A percentile compares a stretch with the other conserved stretches of the same genome.
Conservation (phyloP, 2,797 vertebrate genomes). For the Macrochelys suwanniensis region DNA sequence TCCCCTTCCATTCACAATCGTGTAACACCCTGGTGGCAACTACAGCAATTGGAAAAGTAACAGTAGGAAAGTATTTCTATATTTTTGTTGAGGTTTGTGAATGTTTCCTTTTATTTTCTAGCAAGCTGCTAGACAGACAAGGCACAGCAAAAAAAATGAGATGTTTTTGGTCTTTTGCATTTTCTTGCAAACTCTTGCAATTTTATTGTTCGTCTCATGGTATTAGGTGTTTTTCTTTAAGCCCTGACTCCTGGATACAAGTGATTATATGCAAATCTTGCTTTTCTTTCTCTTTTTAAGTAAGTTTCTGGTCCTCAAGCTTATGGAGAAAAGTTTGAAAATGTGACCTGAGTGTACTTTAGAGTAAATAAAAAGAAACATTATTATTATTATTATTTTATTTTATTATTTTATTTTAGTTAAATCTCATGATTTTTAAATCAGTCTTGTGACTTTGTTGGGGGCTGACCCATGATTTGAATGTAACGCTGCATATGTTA, state of each 20-base stretch:
- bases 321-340: neutral
- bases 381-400: neutral
- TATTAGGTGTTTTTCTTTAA: neutral
- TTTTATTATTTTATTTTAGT: too few relatives aligned
- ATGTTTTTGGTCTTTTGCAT: neutral
- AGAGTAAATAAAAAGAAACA: neutral
- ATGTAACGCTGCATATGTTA: too few relatives aligned
- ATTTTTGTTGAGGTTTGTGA: neutral
- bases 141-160: too few relatives aligned
- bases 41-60: neutral
- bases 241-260: neutral
- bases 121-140: neutral
- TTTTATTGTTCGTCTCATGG: neutral
- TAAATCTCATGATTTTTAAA: too few relatives aligned
- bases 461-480: too few relatives aligned
- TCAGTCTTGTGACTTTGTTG: too few relatives aligned
- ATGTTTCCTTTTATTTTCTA: conserved; percentile 7
- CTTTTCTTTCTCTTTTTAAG: neutral
- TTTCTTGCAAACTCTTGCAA: neutral
- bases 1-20: neutral
- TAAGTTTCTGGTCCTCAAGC: neutral
- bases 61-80: neutral
- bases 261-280: neutral
- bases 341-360: neutral
- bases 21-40: neutral